Percentiles rank a stretch among this genome's conserved stretches.
Evolutionary conservation across 2,888 invertebrate genomes (phyloP).

Genomic region (Pheosia tremula): DNA sequence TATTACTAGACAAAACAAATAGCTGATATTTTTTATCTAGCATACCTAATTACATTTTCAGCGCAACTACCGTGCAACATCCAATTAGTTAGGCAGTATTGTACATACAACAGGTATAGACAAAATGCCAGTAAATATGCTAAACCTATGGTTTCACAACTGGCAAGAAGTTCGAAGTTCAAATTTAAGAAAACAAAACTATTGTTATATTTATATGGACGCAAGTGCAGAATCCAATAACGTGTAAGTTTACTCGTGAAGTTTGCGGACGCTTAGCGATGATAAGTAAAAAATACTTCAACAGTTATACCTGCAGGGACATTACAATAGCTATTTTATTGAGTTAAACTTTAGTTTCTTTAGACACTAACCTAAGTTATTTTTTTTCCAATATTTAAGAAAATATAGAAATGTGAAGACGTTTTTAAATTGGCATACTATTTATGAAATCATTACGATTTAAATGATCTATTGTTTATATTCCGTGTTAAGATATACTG

Average conservation of each 20-base stretch:
- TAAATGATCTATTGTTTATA: no score
- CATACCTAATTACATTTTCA: no score
- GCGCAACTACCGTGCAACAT: no score
- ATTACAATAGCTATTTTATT: conserved; percentile 9
- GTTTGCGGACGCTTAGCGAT: conserved; percentile 34
- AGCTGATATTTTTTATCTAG: no score
- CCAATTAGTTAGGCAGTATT: no score
- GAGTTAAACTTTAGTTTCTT: conserved; percentile 4
- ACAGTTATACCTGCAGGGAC: conserved; percentile 9
- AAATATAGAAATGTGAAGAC: neutral
- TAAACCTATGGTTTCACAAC: neutral
- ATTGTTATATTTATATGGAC: conserved; percentile 39
- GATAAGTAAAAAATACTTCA: conserved; percentile 37
- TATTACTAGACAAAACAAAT: no score
- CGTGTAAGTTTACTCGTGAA: conserved; percentile 55
- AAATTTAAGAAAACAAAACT: conserved; percentile 33
- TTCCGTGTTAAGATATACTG: no score
- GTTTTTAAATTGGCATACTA: no score
- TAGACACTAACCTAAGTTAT: neutral
- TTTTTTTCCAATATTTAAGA: neutral
- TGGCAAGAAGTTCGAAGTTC: conserved; percentile 4
- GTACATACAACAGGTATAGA: no score
- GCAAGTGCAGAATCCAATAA: conserved; percentile 57
- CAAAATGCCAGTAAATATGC: no score
- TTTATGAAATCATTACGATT: no score